Conservation (phyloP, 2,888 invertebrate species). For the Creontiades dilutus region DNA sequence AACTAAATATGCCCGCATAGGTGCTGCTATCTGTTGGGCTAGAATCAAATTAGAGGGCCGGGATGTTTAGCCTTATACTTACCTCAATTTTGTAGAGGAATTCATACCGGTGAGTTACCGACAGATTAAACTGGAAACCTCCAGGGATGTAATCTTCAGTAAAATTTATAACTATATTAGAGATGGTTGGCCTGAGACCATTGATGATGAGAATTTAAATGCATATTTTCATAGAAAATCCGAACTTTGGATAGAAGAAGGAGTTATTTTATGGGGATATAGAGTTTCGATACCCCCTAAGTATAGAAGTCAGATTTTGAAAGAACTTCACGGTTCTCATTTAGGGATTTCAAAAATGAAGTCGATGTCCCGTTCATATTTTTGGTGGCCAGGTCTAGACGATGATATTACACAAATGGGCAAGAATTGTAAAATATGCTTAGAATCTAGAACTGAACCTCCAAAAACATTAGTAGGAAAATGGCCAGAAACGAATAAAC, state of each 20-base stretch:
- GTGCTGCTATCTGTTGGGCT: too few relatives aligned
- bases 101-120: constrained; percentile 23
- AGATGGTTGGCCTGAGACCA: constrained; percentile 3
- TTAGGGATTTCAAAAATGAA: constrained; percentile 37
- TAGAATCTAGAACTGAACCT: too few relatives aligned
- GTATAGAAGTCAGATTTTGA: background rate
- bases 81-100: constrained; percentile 49
- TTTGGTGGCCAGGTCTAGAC: constrained; percentile 57
- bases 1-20: too few relatives aligned
- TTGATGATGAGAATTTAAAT: constrained; percentile 33
- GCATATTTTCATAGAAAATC: background rate
- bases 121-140: constrained; percentile 14
- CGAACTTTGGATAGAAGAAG: constrained; percentile 13
- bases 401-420: background rate
- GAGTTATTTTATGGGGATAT: background rate
- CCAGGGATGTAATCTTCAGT: constrained; percentile 3
- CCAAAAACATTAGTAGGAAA: too few relatives aligned
- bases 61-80: too few relatives aligned
- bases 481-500: too few relatives aligned
- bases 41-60: too few relatives aligned
- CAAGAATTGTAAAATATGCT: too few relatives aligned
- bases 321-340: background rate
- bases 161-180: constrained; percentile 32
- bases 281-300: background rate
- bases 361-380: constrained; percentile 4